These are phyloP conservation scores for Oikopleura vanhoeffeni DNA, from an alignment of 23 tunicate genomes.

Conservation along the genomic window DNA sequence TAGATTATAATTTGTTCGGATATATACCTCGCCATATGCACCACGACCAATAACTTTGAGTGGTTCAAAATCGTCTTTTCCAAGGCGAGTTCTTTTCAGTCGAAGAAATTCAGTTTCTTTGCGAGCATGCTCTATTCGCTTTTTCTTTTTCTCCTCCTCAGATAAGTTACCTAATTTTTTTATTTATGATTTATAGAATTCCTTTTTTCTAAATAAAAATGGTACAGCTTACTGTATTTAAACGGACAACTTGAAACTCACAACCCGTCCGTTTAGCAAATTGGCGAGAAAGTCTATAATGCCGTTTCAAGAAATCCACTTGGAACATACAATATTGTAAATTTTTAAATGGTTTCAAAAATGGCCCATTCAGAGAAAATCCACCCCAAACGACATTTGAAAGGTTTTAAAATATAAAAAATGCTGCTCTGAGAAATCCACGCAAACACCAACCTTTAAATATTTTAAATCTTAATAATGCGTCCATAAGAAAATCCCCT, in stretches of 20 bases:
- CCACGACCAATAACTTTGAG: conserved; percentile 88
- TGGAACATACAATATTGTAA: not conserved
- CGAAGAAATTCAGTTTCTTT: conserved; percentile 92
- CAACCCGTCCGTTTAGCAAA: not conserved
- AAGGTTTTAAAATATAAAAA: no score
- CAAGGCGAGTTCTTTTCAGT: conserved; percentile 80
- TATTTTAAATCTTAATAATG: no score
- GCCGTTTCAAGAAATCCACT: not conserved
- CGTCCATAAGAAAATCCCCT: no score
- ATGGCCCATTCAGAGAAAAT: no score
- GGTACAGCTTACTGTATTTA: not conserved
- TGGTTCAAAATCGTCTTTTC: conserved; percentile 89
- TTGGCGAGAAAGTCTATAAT: not conserved
- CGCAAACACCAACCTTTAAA: no score
- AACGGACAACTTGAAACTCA: not conserved
- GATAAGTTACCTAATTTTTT: conserved; percentile 15
- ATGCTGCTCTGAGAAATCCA: no score
- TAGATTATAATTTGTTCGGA: not conserved
- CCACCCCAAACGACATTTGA: no score
- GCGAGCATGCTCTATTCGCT: conserved; percentile 40
- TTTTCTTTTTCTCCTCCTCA: conserved; percentile 26
- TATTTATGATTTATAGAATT: not conserved
- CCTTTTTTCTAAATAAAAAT: not conserved
- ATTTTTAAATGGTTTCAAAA: no score
- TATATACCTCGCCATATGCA: conserved; percentile 91